Conservation (phyloP, 2,797 vertebrate species). For the Acanthurus tractus region DNA sequence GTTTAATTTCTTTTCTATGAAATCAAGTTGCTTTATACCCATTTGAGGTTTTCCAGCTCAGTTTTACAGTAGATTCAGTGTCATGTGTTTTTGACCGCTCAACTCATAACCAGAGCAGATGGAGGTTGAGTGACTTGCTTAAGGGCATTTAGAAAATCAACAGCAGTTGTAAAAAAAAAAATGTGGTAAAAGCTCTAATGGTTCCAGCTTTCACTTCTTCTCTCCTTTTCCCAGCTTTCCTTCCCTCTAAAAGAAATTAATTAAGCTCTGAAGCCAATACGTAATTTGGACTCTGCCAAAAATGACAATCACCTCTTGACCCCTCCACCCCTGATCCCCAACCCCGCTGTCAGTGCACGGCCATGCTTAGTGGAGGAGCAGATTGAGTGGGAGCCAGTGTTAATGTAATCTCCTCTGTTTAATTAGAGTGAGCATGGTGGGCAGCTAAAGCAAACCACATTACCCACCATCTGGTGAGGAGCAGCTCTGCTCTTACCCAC, state of each 20-base stretch:
- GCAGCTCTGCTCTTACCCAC: conserved; percentile 70
- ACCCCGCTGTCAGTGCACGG: conserved; percentile 34
- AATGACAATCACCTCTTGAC: conserved; percentile 50
- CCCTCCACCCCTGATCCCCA: conserved; percentile 43
- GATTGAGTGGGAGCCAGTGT: conserved; percentile 75
- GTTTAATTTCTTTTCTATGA: too few species aligned
- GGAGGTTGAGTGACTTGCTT: conserved; percentile 22
- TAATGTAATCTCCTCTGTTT: conserved; percentile 84
- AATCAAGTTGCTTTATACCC: not conserved
- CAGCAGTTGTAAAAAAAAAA: conserved; percentile 3
- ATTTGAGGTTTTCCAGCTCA: not conserved
- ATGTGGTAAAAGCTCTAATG: not conserved
- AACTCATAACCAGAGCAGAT: conserved; percentile 11
- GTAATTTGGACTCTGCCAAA: conserved; percentile 37
- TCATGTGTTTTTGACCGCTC: conserved; percentile 16
- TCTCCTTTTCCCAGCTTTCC: conserved; percentile 5
- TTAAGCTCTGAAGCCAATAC: conserved; percentile 41
- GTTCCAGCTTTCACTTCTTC: conserved; percentile 7
- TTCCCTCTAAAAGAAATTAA: conserved; percentile 3
- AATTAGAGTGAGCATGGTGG: conserved; percentile 83
- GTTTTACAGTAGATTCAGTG: not conserved
- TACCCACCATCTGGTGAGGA: conserved; percentile 82
- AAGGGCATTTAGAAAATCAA: conserved; percentile 14
- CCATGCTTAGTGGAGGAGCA: conserved; percentile 66
- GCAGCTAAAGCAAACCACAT: conserved; percentile 83